Conservation (phyloP, 2,888 invertebrate genomes). For the Listrodromus nycthemerus region DNA sequence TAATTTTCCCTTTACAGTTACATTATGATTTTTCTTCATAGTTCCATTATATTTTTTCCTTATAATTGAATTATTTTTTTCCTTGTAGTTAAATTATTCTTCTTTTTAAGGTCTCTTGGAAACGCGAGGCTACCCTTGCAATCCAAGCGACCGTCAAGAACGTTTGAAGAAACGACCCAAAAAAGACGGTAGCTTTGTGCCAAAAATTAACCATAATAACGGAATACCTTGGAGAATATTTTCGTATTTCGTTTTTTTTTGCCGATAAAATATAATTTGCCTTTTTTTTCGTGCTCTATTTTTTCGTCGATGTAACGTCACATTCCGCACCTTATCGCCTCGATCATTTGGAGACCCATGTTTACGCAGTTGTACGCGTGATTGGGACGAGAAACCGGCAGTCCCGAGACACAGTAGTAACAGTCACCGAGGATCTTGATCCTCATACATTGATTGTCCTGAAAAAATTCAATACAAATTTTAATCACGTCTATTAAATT, state of each 20-base stretch:
- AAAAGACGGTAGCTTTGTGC: no score
- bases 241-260: constrained; percentile 15
- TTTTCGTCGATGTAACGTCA: background rate
- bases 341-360: constrained; percentile 98
- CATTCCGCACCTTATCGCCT: constrained; percentile 93
- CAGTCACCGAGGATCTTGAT: constrained; percentile 98
- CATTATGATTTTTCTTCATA: background rate
- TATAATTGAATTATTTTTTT: background rate
- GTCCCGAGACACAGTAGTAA: constrained; percentile 97
- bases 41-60: background rate
- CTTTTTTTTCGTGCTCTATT: constrained; percentile 1
- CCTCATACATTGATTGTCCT: constrained; percentile 98
- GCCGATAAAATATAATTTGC: no score
- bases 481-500: background rate
- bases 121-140: background rate
- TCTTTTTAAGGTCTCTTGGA: background rate
- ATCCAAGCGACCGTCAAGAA: background rate
- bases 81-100: background rate
- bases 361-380: constrained; percentile 98
- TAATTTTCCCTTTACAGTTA: background rate
- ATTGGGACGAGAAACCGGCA: constrained; percentile 96
- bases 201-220: no score
- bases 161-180: no score
- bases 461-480: constrained; percentile 65
- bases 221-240: background rate